Evolutionary conservation across 2,797 vertebrate genomes (phyloP).

Genomic region (Malacoraja senta): DNA sequence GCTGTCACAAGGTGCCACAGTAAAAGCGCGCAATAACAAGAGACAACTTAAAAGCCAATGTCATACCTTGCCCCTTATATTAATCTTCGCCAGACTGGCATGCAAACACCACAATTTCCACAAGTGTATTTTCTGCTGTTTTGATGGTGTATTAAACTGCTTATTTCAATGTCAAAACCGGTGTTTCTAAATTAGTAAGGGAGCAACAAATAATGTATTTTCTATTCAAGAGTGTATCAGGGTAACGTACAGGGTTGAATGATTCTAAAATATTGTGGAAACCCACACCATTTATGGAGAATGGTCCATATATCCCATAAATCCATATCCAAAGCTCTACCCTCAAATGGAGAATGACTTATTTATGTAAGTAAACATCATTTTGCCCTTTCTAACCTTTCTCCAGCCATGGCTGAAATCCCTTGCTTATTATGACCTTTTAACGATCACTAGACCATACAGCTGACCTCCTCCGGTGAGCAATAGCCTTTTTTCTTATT

Average conservation of each 20-base stretch:
- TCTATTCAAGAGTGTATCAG: neutral
- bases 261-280: neutral
- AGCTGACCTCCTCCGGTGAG: conserved; percentile 32
- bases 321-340: neutral
- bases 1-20: neutral
- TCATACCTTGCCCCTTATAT: neutral
- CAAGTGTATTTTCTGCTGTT: neutral
- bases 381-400: conserved; percentile 36
- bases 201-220: conserved; percentile 23
- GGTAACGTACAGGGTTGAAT: neutral
- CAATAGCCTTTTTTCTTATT: conserved; percentile 22
- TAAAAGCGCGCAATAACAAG: neutral
- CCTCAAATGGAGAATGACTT: conserved; percentile 22
- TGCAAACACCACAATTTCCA: neutral
- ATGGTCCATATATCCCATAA: conserved; percentile 11
- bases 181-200: neutral
- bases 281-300: neutral
- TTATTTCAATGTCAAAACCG: neutral
- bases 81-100: neutral
- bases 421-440: conserved; percentile 37
- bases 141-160: neutral
- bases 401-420: conserved; percentile 36
- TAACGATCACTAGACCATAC: conserved; percentile 22
- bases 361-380: conserved; percentile 36
- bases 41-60: neutral